Conservation (phyloP, 1,140 invertebrate species). For the Anadara kagoshimensis region DNA sequence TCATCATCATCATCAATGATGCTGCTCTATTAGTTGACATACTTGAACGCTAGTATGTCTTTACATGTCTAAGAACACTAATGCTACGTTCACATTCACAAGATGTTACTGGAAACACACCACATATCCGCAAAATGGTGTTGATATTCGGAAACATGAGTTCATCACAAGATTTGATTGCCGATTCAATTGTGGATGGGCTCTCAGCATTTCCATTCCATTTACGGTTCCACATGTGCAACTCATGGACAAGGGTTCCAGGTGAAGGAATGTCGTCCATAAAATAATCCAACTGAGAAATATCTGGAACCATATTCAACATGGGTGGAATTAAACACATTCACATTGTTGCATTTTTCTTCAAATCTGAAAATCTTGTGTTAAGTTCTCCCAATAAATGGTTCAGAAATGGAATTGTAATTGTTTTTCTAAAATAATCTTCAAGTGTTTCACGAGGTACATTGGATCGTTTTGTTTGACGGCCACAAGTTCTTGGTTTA, state of each 20-base stretch:
- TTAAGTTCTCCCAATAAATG: constrained; percentile 9
- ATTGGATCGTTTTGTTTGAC: constrained; percentile 9
- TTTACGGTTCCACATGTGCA: constrained; percentile 10
- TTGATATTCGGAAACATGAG: not conserved
- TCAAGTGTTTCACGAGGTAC: constrained; percentile 1
- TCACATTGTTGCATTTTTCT: constrained; percentile 1
- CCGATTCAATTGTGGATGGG: not conserved
- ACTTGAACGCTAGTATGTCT: no score
- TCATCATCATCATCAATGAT: no score
- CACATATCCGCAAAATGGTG: not conserved
- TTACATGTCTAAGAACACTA: no score
- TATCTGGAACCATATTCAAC: not conserved
- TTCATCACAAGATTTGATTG: not conserved
- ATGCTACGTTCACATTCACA: no score
- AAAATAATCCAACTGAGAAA: not conserved
- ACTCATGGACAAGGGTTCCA: no score
- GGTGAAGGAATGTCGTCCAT: constrained; percentile 3
- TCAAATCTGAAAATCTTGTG: constrained; percentile 1
- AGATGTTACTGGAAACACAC: no score
- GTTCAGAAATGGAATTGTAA: constrained; percentile 11
- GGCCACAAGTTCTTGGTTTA: constrained; percentile 11
- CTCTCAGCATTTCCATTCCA: not conserved
- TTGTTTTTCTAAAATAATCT: constrained; percentile 5
- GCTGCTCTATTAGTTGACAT: no score
- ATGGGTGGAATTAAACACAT: not conserved